These are phyloP conservation scores for Noctua fimbriata DNA, from an alignment of 2,888 invertebrate genomes.

Conservation along the genomic window DNA sequence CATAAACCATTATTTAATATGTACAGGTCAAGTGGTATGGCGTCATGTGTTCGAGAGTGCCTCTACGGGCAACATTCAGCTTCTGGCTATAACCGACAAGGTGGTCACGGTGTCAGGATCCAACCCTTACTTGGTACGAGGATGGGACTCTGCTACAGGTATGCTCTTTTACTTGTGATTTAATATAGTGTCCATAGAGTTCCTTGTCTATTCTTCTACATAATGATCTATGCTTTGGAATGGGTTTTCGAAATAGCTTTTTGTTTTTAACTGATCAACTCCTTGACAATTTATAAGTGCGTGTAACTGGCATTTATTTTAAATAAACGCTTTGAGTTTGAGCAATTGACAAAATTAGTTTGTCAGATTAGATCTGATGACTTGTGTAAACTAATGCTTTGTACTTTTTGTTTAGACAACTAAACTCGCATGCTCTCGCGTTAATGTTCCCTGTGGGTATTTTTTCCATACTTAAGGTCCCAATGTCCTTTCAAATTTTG, in stretches of 20 bases:
- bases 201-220: neutral
- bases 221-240: neutral
- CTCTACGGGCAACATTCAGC: constrained; percentile 92
- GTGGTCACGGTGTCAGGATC: constrained; percentile 94
- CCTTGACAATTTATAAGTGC: neutral
- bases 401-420: too few relatives aligned
- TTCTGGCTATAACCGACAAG: constrained; percentile 92
- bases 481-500: too few relatives aligned
- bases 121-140: constrained; percentile 93
- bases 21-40: constrained; percentile 94
- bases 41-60: constrained; percentile 94
- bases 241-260: too few relatives aligned
- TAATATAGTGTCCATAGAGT: neutral
- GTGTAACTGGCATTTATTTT: neutral
- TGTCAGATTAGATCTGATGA: neutral
- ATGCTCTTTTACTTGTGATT: neutral
- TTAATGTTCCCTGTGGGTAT: too few relatives aligned
- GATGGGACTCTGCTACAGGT: constrained; percentile 95
- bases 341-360: neutral
- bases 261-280: neutral
- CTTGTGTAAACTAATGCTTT: neutral
- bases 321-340: neutral
- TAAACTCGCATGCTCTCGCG: too few relatives aligned
- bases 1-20: neutral
- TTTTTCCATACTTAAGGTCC: too few relatives aligned